Conservation (phyloP, 2,888 invertebrate genomes). For the Mellilla xanthometata region DNA sequence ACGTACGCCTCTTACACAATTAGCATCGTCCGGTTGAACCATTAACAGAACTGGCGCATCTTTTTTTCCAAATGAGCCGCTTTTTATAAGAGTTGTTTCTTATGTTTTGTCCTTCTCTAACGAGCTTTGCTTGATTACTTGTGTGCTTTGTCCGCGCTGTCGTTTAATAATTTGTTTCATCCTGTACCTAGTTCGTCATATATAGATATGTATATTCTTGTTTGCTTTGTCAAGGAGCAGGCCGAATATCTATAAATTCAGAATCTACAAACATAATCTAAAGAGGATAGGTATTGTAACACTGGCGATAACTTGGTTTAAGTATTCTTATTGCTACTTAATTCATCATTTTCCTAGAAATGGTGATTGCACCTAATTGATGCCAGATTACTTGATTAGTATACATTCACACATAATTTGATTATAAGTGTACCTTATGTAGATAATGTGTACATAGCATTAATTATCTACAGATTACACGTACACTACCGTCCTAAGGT, state of each 20-base stretch:
- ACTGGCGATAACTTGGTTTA: too few relatives aligned
- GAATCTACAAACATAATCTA: conserved; percentile 5
- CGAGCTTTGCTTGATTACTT: conserved; percentile 20
- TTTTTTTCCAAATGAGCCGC: conserved; percentile 42
- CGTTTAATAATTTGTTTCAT: neutral
- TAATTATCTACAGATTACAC: too few relatives aligned
- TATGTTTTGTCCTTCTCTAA: conserved; percentile 30
- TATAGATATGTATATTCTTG: too few relatives aligned
- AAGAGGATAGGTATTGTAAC: neutral
- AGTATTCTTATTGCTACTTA: conserved; percentile 5
- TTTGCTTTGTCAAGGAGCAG: too few relatives aligned
- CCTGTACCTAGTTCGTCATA: too few relatives aligned
- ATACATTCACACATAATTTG: too few relatives aligned
- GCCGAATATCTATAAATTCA: too few relatives aligned
- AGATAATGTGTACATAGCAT: too few relatives aligned
- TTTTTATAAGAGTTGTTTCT: conserved; percentile 25
- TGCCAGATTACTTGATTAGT: too few relatives aligned
- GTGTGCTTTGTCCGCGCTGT: conserved; percentile 2
- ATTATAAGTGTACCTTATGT: too few relatives aligned
- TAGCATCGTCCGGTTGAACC: conserved; percentile 56
- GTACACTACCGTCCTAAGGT: too few relatives aligned
- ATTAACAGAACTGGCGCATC: conserved; percentile 47
- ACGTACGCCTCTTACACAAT: conserved; percentile 73
- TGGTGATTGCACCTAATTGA: conserved; percentile 1
- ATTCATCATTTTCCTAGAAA: conserved; percentile 12